Percentiles rank a stretch among this genome's conserved stretches.
Conservation (phyloP, 2,113 vertebrate species). For the Sterna hirundo region DNA sequence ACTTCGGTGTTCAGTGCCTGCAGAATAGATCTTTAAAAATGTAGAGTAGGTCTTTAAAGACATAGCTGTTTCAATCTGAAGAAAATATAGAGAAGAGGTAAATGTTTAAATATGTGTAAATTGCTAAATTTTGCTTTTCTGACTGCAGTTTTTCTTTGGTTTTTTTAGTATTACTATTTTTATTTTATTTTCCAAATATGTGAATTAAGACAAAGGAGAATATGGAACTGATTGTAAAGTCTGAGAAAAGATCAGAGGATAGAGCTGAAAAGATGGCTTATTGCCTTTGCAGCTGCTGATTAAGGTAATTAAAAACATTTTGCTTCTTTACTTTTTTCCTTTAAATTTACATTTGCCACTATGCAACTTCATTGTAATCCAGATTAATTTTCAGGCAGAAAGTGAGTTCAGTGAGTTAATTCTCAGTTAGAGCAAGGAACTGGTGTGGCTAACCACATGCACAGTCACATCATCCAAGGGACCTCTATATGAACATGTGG, state of each 20-base stretch:
- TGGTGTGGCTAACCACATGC: neutral
- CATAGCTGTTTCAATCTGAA: neutral
- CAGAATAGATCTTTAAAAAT: neutral
- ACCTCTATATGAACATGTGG: fast-evolving
- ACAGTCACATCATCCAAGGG: neutral
- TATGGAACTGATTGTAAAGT: neutral
- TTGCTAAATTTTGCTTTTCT: neutral
- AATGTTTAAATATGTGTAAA: neutral
- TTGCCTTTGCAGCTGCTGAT: neutral
- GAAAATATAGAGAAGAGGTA: neutral
- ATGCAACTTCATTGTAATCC: neutral
- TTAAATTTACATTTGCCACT: neutral
- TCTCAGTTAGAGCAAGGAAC: neutral
- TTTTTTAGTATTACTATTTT: no score
- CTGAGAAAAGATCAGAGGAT: neutral
- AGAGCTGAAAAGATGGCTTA: neutral
- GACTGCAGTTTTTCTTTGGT: neutral
- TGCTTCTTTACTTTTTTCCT: neutral
- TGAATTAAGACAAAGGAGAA: neutral
- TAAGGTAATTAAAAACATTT: neutral
- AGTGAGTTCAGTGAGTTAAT: neutral
- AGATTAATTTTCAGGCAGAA: neutral
- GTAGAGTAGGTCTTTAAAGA: neutral
- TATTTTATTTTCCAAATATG: neutral
- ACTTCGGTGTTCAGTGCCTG: neutral